These are phyloP conservation scores for Lasiurus borealis DNA, from an alignment of 2,113 vertebrate species.

Conservation along the genomic window DNA sequence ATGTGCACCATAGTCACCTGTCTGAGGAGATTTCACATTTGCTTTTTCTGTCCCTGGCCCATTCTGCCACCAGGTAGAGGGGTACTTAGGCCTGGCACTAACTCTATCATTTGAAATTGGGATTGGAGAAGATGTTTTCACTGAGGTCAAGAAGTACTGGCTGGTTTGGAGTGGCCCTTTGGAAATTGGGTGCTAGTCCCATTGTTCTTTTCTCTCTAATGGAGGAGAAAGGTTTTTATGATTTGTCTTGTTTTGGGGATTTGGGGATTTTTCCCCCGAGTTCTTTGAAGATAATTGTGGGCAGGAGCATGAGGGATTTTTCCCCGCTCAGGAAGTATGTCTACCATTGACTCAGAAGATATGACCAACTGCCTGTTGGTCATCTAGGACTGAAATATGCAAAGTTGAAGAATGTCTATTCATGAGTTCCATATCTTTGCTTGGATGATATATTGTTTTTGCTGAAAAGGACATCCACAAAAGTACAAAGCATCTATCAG, in stretches of 20 bases:
- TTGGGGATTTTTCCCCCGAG: neutral
- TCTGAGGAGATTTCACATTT: neutral
- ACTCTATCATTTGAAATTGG: neutral
- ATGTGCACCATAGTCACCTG: rapidly evolving
- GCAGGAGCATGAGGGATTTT: neutral
- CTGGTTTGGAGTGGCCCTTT: neutral
- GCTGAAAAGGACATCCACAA: neutral
- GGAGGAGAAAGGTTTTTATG: neutral
- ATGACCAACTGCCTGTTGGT: neutral
- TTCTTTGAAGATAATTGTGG: neutral
- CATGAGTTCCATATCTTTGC: neutral
- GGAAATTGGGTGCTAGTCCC: neutral
- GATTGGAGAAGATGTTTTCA: neutral
- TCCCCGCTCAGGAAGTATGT: neutral
- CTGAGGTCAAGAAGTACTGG: neutral
- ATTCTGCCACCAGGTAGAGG: neutral
- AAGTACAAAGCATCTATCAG: neutral
- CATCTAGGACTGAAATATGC: neutral
- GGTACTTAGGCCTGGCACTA: neutral
- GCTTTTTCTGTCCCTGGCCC: neutral
- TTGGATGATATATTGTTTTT: neutral
- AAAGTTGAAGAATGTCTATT: neutral
- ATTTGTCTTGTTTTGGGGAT: neutral
- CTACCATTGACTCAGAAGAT: slow-evolving; percentile 2
- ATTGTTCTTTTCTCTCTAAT: neutral